Base-by-base conservation (phyloP, 2,797 vertebrate genomes). In the Alcedo atthis region DNA sequence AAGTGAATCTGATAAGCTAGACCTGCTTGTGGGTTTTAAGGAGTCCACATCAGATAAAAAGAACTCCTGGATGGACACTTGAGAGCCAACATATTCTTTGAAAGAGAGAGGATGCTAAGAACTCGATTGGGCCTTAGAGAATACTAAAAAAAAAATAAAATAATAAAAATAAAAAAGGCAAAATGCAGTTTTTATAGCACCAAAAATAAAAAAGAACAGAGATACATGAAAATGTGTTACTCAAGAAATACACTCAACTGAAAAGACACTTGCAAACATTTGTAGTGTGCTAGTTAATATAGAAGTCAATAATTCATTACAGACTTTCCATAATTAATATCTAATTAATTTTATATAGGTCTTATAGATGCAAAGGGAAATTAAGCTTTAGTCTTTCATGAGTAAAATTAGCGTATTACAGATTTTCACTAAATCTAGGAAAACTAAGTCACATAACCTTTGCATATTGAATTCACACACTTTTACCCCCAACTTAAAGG, bases 1-100 rank as follows among this genome's bases (percentile, higher is more conserved):
- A 96, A 97, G 81, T 5, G 77, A 89, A 96, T 96, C 94, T 97
- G 97, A 97, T 97, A 97, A 93, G 86, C 81, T 51, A 85, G 89
- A 94, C 90, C 94, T 93, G 87, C 92, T 92, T 94, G 77, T 43
- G 63, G 67, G 48, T 86, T 97, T 97, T 96, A 96, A 97, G 96
- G 87, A 96, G 94, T 66, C 85, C 86, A 90, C 58, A 87, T 94
- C 86, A 97, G 94, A 95, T 91, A 94, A 93, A 97, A 96, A 94
- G 91, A 94, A 92, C 67, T 89, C 84, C 81, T 80, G 83, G 94
- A 87, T 80, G 83, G 94, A 87, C 94, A 93, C 95, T 95, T 92
- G 95, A 97, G 96, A 94, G 62, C 43, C 95, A 90, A 92, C 87
- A 92, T 90, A 94, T 92, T 90, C 94, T 95, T 89, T 37, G 85